Evolutionary conservation across 2,888 invertebrate genomes (phyloP).

Genomic region (Monoplex corrugatus): DNA sequence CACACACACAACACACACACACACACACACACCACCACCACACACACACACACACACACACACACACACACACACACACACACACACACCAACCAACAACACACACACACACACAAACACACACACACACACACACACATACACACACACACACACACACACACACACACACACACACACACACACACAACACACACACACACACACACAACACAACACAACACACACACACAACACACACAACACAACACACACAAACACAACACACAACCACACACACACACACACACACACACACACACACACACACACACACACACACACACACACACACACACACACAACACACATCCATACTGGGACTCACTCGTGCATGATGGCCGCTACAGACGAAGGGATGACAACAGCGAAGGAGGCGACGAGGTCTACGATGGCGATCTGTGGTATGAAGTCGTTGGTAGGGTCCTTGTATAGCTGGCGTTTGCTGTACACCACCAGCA

Average conservation of each 20-base stretch:
- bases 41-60: no score
- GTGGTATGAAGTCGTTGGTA: conserved; percentile 38
- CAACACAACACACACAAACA: not conserved
- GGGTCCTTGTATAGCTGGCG: conserved; percentile 32
- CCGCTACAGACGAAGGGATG: conserved; percentile 38
- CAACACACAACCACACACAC: not conserved
- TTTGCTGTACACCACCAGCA: conserved; percentile 26
- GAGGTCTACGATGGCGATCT: conserved; percentile 47
- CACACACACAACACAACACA: no score
- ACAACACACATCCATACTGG: not conserved
- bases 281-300: no score
- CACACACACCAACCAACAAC: not conserved
- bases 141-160: conserved; percentile 2
- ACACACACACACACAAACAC: not conserved
- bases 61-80: not conserved
- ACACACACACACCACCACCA: not conserved
- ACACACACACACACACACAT: not conserved
- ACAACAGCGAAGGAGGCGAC: conserved; percentile 45
- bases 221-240: not conserved
- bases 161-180: not conserved
- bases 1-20: not conserved
- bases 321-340: not conserved
- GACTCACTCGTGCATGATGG: conserved; percentile 6
- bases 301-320: not conserved
- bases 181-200: no score